phyloP scores from a whole-genome alignment of 2,797 vertebrate genomes.

The Xyrichtys novacula region DNA sequence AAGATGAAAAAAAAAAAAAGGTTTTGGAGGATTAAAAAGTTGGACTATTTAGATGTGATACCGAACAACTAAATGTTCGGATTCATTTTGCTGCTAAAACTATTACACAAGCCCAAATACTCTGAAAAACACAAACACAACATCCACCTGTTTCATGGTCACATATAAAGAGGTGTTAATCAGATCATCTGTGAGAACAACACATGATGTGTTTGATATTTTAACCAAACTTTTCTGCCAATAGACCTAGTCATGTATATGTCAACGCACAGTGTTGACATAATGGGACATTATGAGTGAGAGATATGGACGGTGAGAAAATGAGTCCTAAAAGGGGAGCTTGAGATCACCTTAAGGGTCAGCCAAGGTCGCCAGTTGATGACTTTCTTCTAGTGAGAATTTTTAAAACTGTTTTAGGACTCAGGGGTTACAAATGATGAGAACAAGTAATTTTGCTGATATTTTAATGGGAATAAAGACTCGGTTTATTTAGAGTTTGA shows the following conservation, averaged over 20 bases:
- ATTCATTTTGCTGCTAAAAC: neutral
- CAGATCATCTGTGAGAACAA: too few relatives aligned
- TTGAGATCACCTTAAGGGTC: too few relatives aligned
- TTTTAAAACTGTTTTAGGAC: too few relatives aligned
- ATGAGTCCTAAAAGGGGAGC: too few relatives aligned
- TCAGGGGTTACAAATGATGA: too few relatives aligned
- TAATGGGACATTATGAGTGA: neutral
- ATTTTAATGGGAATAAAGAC: too few relatives aligned
- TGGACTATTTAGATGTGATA: neutral
- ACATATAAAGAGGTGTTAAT: too few relatives aligned
- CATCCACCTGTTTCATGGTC: neutral
- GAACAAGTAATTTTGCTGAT: too few relatives aligned
- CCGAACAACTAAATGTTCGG: neutral
- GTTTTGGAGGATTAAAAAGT: slow-evolving; percentile 8
- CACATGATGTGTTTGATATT: neutral
- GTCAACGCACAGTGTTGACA: neutral
- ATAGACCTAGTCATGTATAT: neutral
- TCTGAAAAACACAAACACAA: too few relatives aligned
- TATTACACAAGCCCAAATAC: neutral
- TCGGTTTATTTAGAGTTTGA: too few relatives aligned
- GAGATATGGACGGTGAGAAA: slow-evolving; percentile 24
- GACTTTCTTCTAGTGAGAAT: too few relatives aligned
- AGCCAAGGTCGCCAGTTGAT: too few relatives aligned
- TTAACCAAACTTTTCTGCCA: neutral
- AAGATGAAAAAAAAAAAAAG: slow-evolving; percentile 13